These are phyloP conservation scores for Pissodes strobi DNA, from an alignment of 1,140 invertebrate genomes.

Conservation along the genomic window DNA sequence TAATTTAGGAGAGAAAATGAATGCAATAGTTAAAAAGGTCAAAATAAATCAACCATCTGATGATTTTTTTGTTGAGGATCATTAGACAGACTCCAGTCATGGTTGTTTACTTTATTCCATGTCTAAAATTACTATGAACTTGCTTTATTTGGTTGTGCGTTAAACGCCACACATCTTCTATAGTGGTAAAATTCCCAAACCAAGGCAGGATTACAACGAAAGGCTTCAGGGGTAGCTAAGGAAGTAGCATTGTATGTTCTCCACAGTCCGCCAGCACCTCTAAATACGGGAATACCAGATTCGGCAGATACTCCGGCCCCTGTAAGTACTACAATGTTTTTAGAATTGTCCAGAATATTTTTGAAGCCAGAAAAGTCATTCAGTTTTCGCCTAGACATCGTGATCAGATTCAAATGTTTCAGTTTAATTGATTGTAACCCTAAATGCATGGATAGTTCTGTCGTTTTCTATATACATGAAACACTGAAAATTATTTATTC, in stretches of 20 bases:
- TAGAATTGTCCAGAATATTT: slow-evolving; percentile 60
- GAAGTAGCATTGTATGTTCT: slow-evolving; percentile 61
- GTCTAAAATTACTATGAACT: slow-evolving; percentile 29
- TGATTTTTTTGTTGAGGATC: too few species aligned
- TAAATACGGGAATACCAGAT: slow-evolving; percentile 81
- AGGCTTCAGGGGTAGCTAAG: slow-evolving; percentile 61
- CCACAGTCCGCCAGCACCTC: slow-evolving; percentile 79
- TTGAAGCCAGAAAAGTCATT: slow-evolving; percentile 58
- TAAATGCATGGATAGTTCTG: too few species aligned
- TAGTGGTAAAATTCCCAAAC: slow-evolving; percentile 68
- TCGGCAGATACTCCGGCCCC: slow-evolving; percentile 82
- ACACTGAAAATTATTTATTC: too few species aligned
- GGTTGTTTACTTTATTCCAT: too few species aligned
- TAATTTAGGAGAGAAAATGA: too few species aligned
- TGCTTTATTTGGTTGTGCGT: slow-evolving; percentile 61
- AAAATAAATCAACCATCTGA: too few species aligned
- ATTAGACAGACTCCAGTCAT: too few species aligned
- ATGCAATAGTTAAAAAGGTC: too few species aligned
- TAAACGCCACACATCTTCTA: slow-evolving; percentile 61
- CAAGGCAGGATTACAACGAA: slow-evolving; percentile 59
- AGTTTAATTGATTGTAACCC: too few species aligned
- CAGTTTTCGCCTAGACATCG: slow-evolving; percentile 30
- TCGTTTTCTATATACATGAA: too few species aligned
- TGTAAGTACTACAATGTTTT: slow-evolving; percentile 70
- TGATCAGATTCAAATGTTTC: neutral